phyloP scores from a whole-genome alignment of 1,140 invertebrate genomes.

The Cydia fagiglandana region DNA sequence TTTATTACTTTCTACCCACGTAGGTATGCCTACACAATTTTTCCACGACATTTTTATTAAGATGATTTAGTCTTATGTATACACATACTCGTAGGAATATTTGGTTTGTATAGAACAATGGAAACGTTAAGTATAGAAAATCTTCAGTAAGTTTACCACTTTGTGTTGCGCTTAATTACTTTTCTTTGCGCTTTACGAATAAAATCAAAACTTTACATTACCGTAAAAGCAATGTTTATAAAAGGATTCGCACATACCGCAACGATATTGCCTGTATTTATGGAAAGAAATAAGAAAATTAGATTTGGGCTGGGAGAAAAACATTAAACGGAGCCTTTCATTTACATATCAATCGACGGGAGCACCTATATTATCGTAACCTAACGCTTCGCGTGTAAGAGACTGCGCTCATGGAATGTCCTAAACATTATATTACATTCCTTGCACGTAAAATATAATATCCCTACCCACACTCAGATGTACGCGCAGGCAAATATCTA shows the following conservation, averaged over 20 bases:
- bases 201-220: slow-evolving; percentile 12
- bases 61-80: neutral
- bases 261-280: slow-evolving; percentile 41
- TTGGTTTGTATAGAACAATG: no score
- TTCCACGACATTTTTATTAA: slow-evolving; percentile 18
- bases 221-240: slow-evolving; percentile 8
- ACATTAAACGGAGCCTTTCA: slow-evolving; percentile 60
- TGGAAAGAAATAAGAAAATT: slow-evolving; percentile 47
- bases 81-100: no score
- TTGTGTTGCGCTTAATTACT: no score
- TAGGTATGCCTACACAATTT: slow-evolving; percentile 32
- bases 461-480: slow-evolving; percentile 69
- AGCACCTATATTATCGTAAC: slow-evolving; percentile 51
- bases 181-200: neutral
- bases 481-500: slow-evolving; percentile 77
- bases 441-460: slow-evolving; percentile 78
- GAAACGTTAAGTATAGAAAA: no score
- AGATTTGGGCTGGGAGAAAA: slow-evolving; percentile 44
- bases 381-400: slow-evolving; percentile 32
- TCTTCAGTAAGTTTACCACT: no score
- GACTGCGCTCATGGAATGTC: slow-evolving; percentile 49
- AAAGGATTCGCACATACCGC: slow-evolving; percentile 33
- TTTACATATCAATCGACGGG: slow-evolving; percentile 71
- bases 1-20: slow-evolving; percentile 48
- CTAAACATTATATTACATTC: slow-evolving; percentile 77